Evolutionary conservation across 2,797 vertebrate species (phyloP), one percentile per base, ranked within the genome.

Genomic region (Myotis vivesi): DNA sequence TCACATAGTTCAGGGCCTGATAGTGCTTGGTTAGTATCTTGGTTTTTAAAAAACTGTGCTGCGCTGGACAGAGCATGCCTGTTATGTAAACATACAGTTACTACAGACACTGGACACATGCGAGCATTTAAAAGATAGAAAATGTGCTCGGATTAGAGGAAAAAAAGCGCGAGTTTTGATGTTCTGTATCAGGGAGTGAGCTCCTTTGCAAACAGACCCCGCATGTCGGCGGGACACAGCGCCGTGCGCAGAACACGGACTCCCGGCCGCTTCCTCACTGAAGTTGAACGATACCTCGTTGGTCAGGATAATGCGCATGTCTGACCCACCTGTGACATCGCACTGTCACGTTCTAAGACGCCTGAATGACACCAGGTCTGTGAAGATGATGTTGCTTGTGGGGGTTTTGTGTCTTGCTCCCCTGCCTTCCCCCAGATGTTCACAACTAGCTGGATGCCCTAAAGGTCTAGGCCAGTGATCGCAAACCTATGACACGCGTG

Each of bases 41-140:
- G 88, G 64, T 30, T 72, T 44, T 81, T 92, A 12, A 28, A 94
- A 94, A 97, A 97, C 84, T 94, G 95, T 85, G 96, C 96, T 95
- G 55, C 94, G 95, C 93, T 96, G 69, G 95, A 95, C 66, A 96
- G 94, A 96, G 59, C 85, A 93, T 97, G 91, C 95, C 95, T 97
- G 66, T 97, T 98, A 92, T 97, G 93, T 98, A 98, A 98, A 98
- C 94, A 84, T 88, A 94, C 72, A 95, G 96, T 98, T 97, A 96
- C 96, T 98, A 96, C 95, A 97, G 97, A 97, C 96, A 95, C 86
- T 49, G 84, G 91, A 93, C 81, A 82, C 83, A 93, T 92, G 83
- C 68, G 55, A 85, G 11, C 96, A 76, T 95, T 97, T 84, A 93
- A 95, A 97, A 85, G 72, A 82, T 94, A 92, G 81, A 87, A 96